Evolutionary conservation across 2,888 invertebrate species (phyloP), one percentile per base, ranked within the genome.

Genomic region (Tryphoninae sp.): DNA sequence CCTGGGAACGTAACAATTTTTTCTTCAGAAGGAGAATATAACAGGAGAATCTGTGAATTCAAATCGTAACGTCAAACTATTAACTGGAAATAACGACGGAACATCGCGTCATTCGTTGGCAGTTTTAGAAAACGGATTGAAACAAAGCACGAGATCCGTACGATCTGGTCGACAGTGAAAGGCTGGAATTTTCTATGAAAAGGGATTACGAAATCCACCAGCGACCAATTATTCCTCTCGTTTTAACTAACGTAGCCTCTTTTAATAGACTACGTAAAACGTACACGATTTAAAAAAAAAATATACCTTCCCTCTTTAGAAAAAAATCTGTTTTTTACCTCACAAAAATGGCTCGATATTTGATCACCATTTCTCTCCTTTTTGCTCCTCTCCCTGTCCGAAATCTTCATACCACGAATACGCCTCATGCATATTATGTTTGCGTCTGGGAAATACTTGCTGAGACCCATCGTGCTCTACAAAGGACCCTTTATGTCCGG

Each of bases 401-500:
- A 33, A 33, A 33, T 33, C 33, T 6, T 11, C 33, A 13, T 45
- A 45, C 19, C 2, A 9, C 55, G 45, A 16, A 22, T 13, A n/a
- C 45, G 16, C 64, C 64, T 23, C 26, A 33, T 33, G 33, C 33
- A 33, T 33, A 33, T 74, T 75, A 59, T 33, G 19, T 67, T 75
- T 59, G 45, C 16, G 45, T 67, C 4, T 19, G 58, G 45, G 3
- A 13, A 49, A 76, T 67, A 59, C 67, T 45, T 49, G 75, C 64
- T 42, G 13, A 4, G 23, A 16, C 65, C 11, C 65, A 49, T 58
- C 33, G 58, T 49, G 45, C 9, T 16, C 53, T 33, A 67, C 49
- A 76, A 68, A 68, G 16, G 75, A 67, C 26, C 67, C 45, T 75
- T 59, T 59, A 75, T 75, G 59, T 51, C 6, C 6, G 75, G 49